These are phyloP conservation scores for Thymallus thymallus DNA, from an alignment of 2,113 vertebrate species.

Conservation along the genomic window DNA sequence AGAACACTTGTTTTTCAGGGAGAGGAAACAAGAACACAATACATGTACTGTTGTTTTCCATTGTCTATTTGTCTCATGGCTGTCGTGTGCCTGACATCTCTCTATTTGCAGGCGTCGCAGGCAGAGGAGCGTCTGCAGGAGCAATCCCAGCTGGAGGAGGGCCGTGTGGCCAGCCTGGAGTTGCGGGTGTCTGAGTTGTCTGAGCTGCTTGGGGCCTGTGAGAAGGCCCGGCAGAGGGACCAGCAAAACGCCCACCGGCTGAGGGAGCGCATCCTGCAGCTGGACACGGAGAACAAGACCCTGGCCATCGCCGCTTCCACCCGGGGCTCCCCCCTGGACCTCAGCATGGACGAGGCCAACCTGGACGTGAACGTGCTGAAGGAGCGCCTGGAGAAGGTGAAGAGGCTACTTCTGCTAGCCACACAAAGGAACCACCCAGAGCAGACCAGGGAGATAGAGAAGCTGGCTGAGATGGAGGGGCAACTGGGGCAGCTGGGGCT, in stretches of 20 bases:
- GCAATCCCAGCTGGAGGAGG: slow-evolving; percentile 81
- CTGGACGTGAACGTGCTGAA: slow-evolving; percentile 77
- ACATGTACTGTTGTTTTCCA: too few species aligned
- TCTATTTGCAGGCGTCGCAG: slow-evolving; percentile 69
- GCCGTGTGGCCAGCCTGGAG: slow-evolving; percentile 83
- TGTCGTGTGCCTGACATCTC: not conserved
- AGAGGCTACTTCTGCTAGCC: slow-evolving; percentile 77
- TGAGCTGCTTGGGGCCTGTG: slow-evolving; percentile 83
- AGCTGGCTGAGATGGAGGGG: slow-evolving; percentile 57
- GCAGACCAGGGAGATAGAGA: slow-evolving; percentile 68
- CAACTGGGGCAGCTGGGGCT: too few species aligned
- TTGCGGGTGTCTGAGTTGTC: slow-evolving; percentile 84
- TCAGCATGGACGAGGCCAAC: slow-evolving; percentile 70
- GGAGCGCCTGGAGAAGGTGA: slow-evolving; percentile 86
- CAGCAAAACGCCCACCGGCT: slow-evolving; percentile 81
- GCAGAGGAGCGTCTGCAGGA: slow-evolving; percentile 80
- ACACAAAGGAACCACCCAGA: slow-evolving; percentile 42
- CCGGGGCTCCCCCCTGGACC: slow-evolving; percentile 61
- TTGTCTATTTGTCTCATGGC: not conserved
- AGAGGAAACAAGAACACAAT: too few species aligned
- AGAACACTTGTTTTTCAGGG: too few species aligned
- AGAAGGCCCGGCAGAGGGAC: slow-evolving; percentile 86
- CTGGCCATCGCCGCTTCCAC: slow-evolving; percentile 79
- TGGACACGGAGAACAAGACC: slow-evolving; percentile 92
- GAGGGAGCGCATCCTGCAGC: slow-evolving; percentile 83